These are phyloP conservation scores for Dolichotis patagonum DNA, from an alignment of 2,113 vertebrate genomes.

Conservation along the genomic window DNA sequence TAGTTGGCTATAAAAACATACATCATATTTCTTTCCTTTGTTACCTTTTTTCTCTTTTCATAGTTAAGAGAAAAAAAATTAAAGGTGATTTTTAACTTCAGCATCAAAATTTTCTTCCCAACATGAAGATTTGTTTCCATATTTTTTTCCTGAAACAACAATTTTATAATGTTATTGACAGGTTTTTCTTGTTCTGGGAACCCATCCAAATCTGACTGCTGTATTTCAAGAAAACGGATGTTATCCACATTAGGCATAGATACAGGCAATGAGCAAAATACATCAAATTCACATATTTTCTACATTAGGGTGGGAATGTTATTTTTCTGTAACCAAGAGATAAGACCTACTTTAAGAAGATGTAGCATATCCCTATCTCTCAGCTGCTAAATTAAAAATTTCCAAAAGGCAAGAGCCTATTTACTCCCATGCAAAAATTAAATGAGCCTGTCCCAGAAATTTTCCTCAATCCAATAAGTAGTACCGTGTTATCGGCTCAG, in stretches of 20 bases:
- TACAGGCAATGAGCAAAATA: background rate
- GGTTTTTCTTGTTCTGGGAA: background rate
- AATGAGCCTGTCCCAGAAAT: background rate
- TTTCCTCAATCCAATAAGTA: background rate
- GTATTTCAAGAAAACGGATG: background rate
- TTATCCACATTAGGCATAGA: background rate
- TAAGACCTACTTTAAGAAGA: background rate
- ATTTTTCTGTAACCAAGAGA: background rate
- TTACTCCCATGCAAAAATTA: background rate
- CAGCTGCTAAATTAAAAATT: background rate
- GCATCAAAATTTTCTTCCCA: background rate
- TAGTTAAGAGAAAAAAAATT: background rate
- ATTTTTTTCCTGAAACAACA: background rate
- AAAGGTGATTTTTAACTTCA: background rate
- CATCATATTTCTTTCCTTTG: background rate
- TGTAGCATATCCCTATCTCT: background rate
- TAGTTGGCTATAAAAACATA: constrained; percentile 11
- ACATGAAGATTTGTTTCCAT: background rate
- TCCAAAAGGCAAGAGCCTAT: background rate
- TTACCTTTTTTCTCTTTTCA: background rate
- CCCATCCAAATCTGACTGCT: background rate
- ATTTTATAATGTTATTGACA: background rate
- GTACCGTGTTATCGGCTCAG: background rate
- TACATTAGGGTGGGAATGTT: background rate
- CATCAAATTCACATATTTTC: background rate